Percentiles rank a stretch among this genome's conserved stretches.
phyloP scores from a whole-genome alignment of 2,888 invertebrate species.

The Leucozona laternaria region DNA sequence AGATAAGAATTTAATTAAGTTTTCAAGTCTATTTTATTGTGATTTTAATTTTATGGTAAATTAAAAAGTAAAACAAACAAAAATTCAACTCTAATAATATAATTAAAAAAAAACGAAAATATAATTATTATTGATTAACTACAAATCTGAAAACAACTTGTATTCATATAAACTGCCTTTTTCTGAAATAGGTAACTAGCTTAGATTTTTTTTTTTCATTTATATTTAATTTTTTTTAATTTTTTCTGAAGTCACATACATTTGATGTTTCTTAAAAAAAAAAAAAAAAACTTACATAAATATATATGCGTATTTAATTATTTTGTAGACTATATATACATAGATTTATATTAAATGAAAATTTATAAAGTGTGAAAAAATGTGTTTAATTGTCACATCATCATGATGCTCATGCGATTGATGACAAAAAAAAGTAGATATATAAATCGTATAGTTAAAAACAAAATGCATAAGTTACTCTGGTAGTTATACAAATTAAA shows the following conservation, averaged over 20 bases:
- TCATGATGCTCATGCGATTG: constrained; percentile 58
- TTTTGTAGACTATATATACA: constrained; percentile 61
- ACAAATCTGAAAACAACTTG: constrained; percentile 49
- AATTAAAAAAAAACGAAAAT: constrained; percentile 34
- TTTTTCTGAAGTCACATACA: constrained; percentile 50
- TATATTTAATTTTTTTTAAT: constrained; percentile 26
- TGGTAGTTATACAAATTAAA: constrained; percentile 73
- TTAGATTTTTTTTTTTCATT: constrained; percentile 39
- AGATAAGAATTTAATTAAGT: constrained; percentile 64
- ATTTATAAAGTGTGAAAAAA: constrained; percentile 59
- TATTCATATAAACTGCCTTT: constrained; percentile 67
- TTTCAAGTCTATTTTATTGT: constrained; percentile 83
- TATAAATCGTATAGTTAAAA: constrained; percentile 58
- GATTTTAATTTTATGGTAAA: constrained; percentile 82
- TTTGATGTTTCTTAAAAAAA: constrained; percentile 22
- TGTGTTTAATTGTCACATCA: constrained; percentile 45
- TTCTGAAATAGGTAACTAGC: constrained; percentile 34
- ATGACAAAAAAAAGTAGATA: constrained; percentile 48
- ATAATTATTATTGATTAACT: constrained; percentile 12
- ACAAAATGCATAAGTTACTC: constrained; percentile 50
- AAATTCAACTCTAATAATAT: constrained; percentile 32
- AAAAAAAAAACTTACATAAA: constrained; percentile 3
- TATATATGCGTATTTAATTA: constrained; percentile 67
- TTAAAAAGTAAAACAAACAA: constrained; percentile 49
- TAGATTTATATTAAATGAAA: constrained; percentile 58